Evolutionary conservation across 2,113 vertebrate species (phyloP).

Genomic region (Poeciliopsis turrubarensis): DNA sequence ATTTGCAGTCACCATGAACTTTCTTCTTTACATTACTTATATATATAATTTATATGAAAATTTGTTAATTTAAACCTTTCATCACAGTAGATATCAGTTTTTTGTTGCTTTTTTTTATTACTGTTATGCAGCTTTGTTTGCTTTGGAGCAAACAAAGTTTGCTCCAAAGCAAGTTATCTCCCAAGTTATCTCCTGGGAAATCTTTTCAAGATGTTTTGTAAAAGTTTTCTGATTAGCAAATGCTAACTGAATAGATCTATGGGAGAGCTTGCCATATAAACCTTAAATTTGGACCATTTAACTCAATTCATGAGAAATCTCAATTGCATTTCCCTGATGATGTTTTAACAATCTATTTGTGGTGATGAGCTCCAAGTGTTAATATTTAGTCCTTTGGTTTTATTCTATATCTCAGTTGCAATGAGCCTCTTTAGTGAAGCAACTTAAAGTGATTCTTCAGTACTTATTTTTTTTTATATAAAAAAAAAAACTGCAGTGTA

Average conservation of each 20-base stretch:
- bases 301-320: background rate
- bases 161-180: too few relatives aligned
- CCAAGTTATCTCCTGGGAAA: background rate
- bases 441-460: background rate
- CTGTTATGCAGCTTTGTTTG: background rate
- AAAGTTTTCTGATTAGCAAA: background rate
- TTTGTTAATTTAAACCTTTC: background rate
- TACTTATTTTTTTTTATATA: too few relatives aligned
- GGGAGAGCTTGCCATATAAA: too few relatives aligned
- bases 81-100: background rate
- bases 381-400: background rate
- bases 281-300: too few relatives aligned
- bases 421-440: background rate
- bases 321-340: background rate
- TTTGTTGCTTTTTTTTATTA: background rate
- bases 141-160: too few relatives aligned
- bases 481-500: background rate
- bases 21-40: background rate
- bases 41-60: background rate
- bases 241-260: too few relatives aligned
- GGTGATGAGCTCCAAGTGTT: background rate
- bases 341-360: background rate
- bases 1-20: background rate
- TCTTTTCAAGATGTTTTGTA: background rate
- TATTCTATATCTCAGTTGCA: background rate